phyloP scores from a whole-genome alignment of 2,797 vertebrate genomes.

The Scarus forsteni region DNA sequence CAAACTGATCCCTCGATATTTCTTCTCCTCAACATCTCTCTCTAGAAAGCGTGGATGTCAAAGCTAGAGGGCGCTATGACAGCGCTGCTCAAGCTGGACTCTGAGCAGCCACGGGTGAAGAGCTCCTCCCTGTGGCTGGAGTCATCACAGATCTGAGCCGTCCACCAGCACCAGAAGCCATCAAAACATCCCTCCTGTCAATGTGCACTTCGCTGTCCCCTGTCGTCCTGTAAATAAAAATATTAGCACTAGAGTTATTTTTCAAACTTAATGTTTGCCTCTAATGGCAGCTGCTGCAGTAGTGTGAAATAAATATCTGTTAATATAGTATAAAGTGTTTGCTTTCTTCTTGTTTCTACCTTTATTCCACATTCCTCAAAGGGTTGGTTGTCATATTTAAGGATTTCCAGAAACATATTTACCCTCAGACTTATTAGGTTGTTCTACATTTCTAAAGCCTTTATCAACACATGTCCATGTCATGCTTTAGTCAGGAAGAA shows the following conservation, averaged over 20 bases:
- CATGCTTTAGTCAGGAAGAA: too few species aligned
- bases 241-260: slow-evolving; percentile 57
- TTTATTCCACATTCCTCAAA: neutral
- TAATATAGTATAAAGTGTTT: slow-evolving; percentile 27
- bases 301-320: slow-evolving; percentile 64
- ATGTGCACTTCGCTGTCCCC: slow-evolving; percentile 49
- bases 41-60: slow-evolving; percentile 90
- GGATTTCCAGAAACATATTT: too few species aligned
- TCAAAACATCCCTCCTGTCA: neutral
- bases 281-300: slow-evolving; percentile 51
- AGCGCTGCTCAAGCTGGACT: slow-evolving; percentile 81
- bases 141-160: slow-evolving; percentile 88
- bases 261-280: slow-evolving; percentile 57
- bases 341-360: neutral
- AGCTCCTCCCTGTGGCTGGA: slow-evolving; percentile 82
- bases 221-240: slow-evolving; percentile 43
- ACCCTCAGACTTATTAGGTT: too few species aligned
- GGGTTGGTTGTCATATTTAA: neutral
- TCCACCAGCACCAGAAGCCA: slow-evolving; percentile 26
- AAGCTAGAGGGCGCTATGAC: slow-evolving; percentile 87
- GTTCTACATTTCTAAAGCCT: too few species aligned
- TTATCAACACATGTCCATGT: too few species aligned
- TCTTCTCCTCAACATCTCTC: neutral
- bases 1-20: neutral
- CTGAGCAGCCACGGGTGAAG: slow-evolving; percentile 74